Conservation (phyloP, 2,888 invertebrate genomes). For the Chromoteleia sp. region DNA sequence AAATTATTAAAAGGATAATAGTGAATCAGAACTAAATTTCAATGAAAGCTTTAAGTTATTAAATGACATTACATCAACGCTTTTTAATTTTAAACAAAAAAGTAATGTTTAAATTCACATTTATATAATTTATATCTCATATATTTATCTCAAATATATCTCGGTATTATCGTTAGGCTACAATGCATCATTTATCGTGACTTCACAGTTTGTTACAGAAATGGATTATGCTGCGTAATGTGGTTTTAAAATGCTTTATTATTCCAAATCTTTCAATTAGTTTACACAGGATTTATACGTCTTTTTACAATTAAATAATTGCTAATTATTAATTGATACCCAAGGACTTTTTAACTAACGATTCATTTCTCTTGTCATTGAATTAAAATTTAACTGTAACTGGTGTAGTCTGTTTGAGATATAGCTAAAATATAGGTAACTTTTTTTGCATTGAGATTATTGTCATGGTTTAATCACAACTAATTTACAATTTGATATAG, state of each 20-base stretch:
- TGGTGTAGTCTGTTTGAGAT: slow-evolving; percentile 28
- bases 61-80: background rate
- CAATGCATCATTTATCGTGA: slow-evolving; percentile 21
- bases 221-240: slow-evolving; percentile 15
- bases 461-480: slow-evolving; percentile 21
- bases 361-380: slow-evolving; percentile 19
- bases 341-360: slow-evolving; percentile 16
- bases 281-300: background rate
- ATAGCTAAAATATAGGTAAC: background rate
- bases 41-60: background rate
- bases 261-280: slow-evolving; percentile 24
- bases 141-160: background rate
- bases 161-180: background rate
- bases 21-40: slow-evolving; percentile 26
- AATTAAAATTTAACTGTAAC: slow-evolving; percentile 42
- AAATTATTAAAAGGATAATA: slow-evolving; percentile 45
- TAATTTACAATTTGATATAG: slow-evolving; percentile 25
- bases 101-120: background rate
- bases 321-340: slow-evolving; percentile 37
- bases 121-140: background rate
- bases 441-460: slow-evolving; percentile 12
- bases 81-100: background rate
- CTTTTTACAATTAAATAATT: slow-evolving; percentile 31
- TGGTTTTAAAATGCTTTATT: slow-evolving; percentile 27
- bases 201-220: slow-evolving; percentile 3